A percentile compares a stretch with the other conserved stretches of the same genome.
These are phyloP conservation scores for Eupithecia dodoneata DNA, from an alignment of 2,888 invertebrate genomes.

Conservation along the genomic window DNA sequence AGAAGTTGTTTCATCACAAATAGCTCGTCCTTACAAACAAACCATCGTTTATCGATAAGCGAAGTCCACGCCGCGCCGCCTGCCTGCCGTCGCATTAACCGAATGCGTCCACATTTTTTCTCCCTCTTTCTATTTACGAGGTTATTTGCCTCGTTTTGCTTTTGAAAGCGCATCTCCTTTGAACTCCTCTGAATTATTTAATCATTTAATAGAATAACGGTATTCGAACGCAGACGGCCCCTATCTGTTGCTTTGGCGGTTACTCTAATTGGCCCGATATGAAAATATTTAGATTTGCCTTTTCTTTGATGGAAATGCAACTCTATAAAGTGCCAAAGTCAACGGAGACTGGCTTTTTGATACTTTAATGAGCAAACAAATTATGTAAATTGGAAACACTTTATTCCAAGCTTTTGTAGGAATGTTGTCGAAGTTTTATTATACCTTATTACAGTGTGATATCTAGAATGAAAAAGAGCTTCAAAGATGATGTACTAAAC, in stretches of 20 bases:
- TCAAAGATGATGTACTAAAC: background rate
- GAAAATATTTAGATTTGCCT: slow-evolving; percentile 69
- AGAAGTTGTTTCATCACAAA: background rate
- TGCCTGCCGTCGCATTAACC: slow-evolving; percentile 55
- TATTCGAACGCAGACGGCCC: slow-evolving; percentile 60
- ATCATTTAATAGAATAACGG: slow-evolving; percentile 82
- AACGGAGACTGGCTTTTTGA: slow-evolving; percentile 33
- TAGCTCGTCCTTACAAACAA: background rate
- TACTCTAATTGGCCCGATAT: slow-evolving; percentile 73
- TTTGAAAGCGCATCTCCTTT: slow-evolving; percentile 80
- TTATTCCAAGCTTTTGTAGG: background rate
- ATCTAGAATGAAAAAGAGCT: background rate
- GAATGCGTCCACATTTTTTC: slow-evolving; percentile 67
- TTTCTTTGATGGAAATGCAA: slow-evolving; percentile 54
- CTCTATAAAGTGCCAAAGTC: slow-evolving; percentile 40
- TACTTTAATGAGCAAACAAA: slow-evolving; percentile 38
- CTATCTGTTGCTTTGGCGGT: slow-evolving; percentile 69
- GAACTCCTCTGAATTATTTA: slow-evolving; percentile 81
- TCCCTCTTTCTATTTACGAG: slow-evolving; percentile 66
- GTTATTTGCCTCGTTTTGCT: slow-evolving; percentile 79
- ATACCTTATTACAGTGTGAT: background rate
- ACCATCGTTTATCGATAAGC: slow-evolving; percentile 47
- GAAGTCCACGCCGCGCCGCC: slow-evolving; percentile 18
- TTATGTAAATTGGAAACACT: background rate
- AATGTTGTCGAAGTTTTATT: background rate